Evolutionary conservation across 2,888 invertebrate species (phyloP), one percentile per base, ranked within the genome.

Genomic region (Cerceris ruficornis): DNA sequence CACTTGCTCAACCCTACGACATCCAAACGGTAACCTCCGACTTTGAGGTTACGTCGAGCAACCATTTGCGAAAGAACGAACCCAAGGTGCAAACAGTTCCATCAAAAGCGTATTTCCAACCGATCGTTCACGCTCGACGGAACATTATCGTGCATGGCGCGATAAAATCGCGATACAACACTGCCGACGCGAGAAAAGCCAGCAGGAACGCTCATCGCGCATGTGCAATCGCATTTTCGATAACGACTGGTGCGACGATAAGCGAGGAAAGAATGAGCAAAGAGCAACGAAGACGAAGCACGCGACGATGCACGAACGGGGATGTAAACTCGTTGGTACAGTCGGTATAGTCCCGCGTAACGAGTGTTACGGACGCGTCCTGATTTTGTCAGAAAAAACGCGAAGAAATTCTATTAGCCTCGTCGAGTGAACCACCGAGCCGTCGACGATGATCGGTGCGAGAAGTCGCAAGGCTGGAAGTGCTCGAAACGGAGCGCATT

Each of bases 281-380:
- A 15, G 46, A 17, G 14, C 9, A 49, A 43, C 43, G 9, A 55
- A 60, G 59, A 72, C 49, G 57, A 62, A 68, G 50, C 28, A 55
- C 14, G 46, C 55, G 46, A 71, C 43, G 9, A 65, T 78, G 71
- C 14, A 57, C 46, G 64, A n/a, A 57, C 68, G 28, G 59, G 76
- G 65, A 64, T 62, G 60, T 49, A 78, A 68, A 68, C 46, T 42
- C 14, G n/a, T 59, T 9, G 17, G n/a, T 7, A 46, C 46, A 39
- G 57, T 75, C 14, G 52, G 41, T 61, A 46, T 41, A 61, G 7
- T 41, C 11, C 43, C 28, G 11, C 28, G 46, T n/a, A 60, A 67
- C 28, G 28, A 57, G 67, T 66, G 65, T 17, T 59, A 9, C 8
- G 46, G 60, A 57, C 13, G 64, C 41, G 55, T 54, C 76, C 60